A percentile compares a stretch with the other conserved stretches of the same genome.
Conservation (phyloP, 2,888 invertebrate species). For the Pristionchus arcanus region DNA sequence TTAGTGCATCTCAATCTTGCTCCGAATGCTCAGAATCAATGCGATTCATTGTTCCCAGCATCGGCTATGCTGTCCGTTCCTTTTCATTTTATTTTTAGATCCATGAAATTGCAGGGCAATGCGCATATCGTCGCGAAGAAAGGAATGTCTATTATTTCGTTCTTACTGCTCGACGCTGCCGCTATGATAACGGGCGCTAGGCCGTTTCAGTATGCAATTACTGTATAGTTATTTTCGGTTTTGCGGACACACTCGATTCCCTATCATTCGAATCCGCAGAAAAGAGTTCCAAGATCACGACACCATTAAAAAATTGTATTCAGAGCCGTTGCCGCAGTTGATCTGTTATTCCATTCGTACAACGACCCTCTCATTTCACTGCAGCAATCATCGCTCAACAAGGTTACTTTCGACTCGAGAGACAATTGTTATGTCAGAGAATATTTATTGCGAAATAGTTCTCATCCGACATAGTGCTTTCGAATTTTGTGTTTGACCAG, state of each 20-base stretch:
- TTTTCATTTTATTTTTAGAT: no score
- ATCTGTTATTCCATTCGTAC: background rate
- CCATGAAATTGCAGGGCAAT: no score
- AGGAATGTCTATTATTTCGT: no score
- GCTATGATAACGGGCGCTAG: no score
- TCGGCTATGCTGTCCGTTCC: no score
- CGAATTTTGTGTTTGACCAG: no score
- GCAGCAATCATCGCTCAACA: background rate
- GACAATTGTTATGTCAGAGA: no score
- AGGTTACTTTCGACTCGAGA: no score
- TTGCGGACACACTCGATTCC: background rate
- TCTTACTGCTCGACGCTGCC: no score
- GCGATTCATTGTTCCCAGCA: background rate
- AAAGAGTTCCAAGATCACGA: background rate
- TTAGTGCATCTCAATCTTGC: background rate
- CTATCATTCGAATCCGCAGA: background rate
- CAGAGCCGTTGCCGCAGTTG: background rate
- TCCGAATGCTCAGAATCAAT: background rate
- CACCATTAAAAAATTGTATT: background rate
- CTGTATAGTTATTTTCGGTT: background rate
- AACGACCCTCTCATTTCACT: slow-evolving; percentile 15
- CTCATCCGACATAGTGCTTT: no score
- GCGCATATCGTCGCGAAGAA: no score
- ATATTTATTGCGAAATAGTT: background rate
- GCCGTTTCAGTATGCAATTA: background rate